phyloP scores from a whole-genome alignment of 2,113 vertebrate genomes.

The Thalassarche chlororhynchos region DNA sequence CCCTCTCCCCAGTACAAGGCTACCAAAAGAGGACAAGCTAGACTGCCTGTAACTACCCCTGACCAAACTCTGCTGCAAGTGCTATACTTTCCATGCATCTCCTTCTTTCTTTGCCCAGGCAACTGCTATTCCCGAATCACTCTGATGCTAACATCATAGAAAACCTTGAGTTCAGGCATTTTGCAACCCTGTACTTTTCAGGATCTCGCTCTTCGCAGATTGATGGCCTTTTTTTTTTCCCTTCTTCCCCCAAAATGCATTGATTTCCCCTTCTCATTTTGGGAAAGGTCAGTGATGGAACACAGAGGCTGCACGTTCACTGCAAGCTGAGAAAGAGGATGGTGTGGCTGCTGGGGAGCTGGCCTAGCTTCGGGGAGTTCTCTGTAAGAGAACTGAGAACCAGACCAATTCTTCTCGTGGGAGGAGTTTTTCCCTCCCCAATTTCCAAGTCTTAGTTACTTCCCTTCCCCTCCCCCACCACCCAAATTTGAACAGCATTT shows the following conservation, averaged over 20 bases:
- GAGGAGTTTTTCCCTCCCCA: not conserved
- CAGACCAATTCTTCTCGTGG: not conserved
- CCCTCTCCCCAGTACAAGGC: not conserved
- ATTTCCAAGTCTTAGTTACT: conserved; percentile 10
- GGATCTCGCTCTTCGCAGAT: not conserved
- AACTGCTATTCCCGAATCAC: not conserved
- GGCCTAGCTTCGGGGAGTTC: not conserved
- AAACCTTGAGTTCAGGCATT: not conserved
- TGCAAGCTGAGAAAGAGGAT: not conserved
- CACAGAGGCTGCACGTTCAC: not conserved
- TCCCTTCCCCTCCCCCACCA: not conserved
- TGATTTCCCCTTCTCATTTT: not conserved
- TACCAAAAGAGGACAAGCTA: not conserved
- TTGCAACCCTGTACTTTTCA: not conserved
- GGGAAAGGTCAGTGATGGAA: not conserved
- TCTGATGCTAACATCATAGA: not conserved
- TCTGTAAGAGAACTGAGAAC: not conserved
- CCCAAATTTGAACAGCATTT: conserved; percentile 25
- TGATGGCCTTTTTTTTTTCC: not conserved
- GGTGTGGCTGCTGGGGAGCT: not conserved
- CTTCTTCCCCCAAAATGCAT: not conserved
- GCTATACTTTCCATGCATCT: not conserved
- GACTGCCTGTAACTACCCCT: not conserved
- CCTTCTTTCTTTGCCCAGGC: not conserved
- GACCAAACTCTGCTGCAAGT: not conserved